Evolutionary conservation across 1,140 invertebrate species (phyloP), one percentile per base, ranked within the genome.

Genomic region (Drosophila lowei): DNA sequence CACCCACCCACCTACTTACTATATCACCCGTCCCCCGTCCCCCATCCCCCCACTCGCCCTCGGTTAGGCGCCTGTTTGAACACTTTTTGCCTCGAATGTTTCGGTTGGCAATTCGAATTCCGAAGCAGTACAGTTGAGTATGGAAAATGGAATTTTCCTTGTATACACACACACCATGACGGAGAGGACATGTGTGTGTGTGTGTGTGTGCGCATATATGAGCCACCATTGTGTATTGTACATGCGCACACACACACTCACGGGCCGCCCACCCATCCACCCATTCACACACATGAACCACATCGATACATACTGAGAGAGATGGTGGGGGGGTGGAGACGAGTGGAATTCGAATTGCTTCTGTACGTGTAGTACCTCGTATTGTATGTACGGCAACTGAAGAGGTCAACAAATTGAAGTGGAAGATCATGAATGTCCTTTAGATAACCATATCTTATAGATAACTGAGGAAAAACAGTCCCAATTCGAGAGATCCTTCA

Each of bases 71-170:
- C 41, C 70, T 66, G 63, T 72, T 79, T 73, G 78, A 81, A 81
- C 73, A 81, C 73, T 79, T 73, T 81, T 85, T 70, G 80, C 77
- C 43, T 58, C 57, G 65, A 84, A 83, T 83, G 79, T 75, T 83
- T 83, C 65, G 79, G 79, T 83, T 83, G 58, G 76, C 64, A 85
- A 74, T 81, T 85, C 77, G 74, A 85, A 85, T 85, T 85, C 81
- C 81, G 74, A 61, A 77, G 83, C 81, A 85, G 81, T 85, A 85
- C 81, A 85, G 81, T 85, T 85, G 81, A 86, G 81, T 85, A 85
- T 86, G 81, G 66, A 77, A 74, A 86, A 86, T 86, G 81, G 78
- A 72, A 85, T 85, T 85, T 85, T 85, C 79, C 68, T 56, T 59
- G 56, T 63, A 73, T 34, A 63, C 67, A 63, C 55, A 61, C 46